Conservation (phyloP, 92 coral and sea anemone genomes). For the Plumapathes pennacea region DNA sequence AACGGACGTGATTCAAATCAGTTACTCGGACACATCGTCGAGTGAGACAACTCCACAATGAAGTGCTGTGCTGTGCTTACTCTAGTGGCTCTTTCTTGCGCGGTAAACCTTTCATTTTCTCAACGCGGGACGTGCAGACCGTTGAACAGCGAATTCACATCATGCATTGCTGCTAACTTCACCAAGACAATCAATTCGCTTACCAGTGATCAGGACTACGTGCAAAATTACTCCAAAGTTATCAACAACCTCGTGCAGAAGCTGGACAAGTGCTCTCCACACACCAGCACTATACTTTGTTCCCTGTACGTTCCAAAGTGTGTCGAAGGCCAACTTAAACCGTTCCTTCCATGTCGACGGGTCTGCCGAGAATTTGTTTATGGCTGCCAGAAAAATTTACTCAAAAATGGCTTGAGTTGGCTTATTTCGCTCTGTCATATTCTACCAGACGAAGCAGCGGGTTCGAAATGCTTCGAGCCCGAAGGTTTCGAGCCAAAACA, state of each 20-base stretch:
- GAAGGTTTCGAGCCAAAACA: constrained; percentile 11
- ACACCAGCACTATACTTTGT: constrained; percentile 29
- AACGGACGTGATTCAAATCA: too few relatives aligned
- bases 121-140: too few relatives aligned
- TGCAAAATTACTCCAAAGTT: not conserved
- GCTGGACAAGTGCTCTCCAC: constrained; percentile 30
- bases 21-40: too few relatives aligned
- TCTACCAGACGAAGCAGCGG: constrained; percentile 3
- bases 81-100: too few relatives aligned
- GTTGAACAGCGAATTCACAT: too few relatives aligned
- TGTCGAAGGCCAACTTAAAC: constrained; percentile 1
- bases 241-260: constrained; percentile 1
- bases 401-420: constrained; percentile 36
- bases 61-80: too few relatives aligned
- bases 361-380: constrained; percentile 45
- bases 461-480: constrained; percentile 32
- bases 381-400: constrained; percentile 21
- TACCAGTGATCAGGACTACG: too few relatives aligned
- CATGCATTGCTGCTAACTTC: too few relatives aligned
- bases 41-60: too few relatives aligned
- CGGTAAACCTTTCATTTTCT: too few relatives aligned
- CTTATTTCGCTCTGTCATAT: constrained; percentile 36
- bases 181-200: too few relatives aligned
- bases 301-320: constrained; percentile 51
- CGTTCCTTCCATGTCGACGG: constrained; percentile 46